Percentiles rank a stretch among this genome's conserved stretches.
Evolutionary conservation across 2,113 vertebrate genomes (phyloP).

Genomic region (Orycteropus afer): DNA sequence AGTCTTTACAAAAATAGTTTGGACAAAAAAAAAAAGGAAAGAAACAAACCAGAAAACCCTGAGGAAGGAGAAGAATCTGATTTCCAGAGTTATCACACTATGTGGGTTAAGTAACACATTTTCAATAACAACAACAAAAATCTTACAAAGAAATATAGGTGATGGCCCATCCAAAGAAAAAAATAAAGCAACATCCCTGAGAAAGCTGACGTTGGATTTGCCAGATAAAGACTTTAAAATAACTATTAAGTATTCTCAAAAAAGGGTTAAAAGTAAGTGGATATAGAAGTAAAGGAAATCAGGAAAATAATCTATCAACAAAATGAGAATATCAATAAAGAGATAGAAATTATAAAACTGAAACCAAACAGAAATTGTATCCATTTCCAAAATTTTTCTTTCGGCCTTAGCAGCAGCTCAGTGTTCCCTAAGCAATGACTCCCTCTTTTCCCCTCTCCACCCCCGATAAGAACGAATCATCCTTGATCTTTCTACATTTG

Average conservation of each 20-base stretch:
- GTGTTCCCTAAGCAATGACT: not conserved
- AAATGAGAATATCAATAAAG: not conserved
- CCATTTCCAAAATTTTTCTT: not conserved
- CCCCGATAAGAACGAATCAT: not conserved
- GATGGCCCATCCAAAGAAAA: not conserved
- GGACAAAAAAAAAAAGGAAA: too few species aligned
- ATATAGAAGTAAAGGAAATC: not conserved
- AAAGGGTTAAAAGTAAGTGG: not conserved
- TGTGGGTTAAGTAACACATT: not conserved
- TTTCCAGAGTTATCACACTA: too few species aligned
- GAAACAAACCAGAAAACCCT: too few species aligned
- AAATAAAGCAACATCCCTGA: not conserved
- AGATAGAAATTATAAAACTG: not conserved
- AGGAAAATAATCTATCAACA: not conserved
- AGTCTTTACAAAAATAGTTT: too few species aligned
- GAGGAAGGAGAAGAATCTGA: too few species aligned
- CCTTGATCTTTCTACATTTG: not conserved
- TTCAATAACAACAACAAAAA: not conserved
- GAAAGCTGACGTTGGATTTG: not conserved
- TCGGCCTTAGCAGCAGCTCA: not conserved
- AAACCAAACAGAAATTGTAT: not conserved
- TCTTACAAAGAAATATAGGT: not conserved
- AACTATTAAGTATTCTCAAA: not conserved
- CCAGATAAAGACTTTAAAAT: not conserved
- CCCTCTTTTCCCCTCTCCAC: not conserved